Base-by-base conservation (phyloP, 2,888 invertebrate species). In the Gymnoscelis rufifasciata region DNA sequence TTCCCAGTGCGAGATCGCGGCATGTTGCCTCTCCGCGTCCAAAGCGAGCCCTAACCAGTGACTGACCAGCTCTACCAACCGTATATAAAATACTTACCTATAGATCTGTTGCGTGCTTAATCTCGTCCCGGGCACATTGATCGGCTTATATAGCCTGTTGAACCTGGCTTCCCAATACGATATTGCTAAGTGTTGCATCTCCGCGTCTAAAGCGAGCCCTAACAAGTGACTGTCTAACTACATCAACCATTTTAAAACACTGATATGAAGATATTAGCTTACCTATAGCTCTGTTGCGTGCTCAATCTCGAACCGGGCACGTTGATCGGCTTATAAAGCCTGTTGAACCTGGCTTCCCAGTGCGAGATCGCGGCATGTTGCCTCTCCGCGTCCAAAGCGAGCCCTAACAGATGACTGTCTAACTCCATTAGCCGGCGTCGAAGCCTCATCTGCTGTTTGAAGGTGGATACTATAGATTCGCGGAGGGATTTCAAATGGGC, bases 361-460 rank as follows among this genome's bases (percentile, higher is more conserved):
- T 97, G 96, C 1, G 93, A 93, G 35, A 98, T 95, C 36, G 97
- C 92, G 51, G 95, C 92, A 64, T 96, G 95, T 65, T 97, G 95
- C 31, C 95, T 90, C 72, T 96, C 97, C 0, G 95, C 94, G 62
- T 97, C 97, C 66, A 97, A 90, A 26, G 95, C 96, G 35, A 97
- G 84, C 1, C 96, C 95, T 56, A 97, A 80, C 40, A 97, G 84
- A 65, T 95, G 95, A 59, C 96, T 96, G 77, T 98, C 97, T 7
- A 97, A 90, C 73, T 97, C 97, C 91, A 98, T 94, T 15, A 98
- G 84, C 41, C 94, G 92, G 24, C 95, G 90, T 60, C 97, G 90
- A 26, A 97, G 82, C 53, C 95, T 93, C 96, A 97, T 97, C 78
- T 97, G 97, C 59, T 96, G 96, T 68, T 96, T 95, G 74, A 97